A percentile compares a stretch with the other conserved stretches of the same genome.
These are phyloP conservation scores for Fukomys damarensis DNA, from an alignment of 2,113 vertebrate genomes.

Conservation along the genomic window DNA sequence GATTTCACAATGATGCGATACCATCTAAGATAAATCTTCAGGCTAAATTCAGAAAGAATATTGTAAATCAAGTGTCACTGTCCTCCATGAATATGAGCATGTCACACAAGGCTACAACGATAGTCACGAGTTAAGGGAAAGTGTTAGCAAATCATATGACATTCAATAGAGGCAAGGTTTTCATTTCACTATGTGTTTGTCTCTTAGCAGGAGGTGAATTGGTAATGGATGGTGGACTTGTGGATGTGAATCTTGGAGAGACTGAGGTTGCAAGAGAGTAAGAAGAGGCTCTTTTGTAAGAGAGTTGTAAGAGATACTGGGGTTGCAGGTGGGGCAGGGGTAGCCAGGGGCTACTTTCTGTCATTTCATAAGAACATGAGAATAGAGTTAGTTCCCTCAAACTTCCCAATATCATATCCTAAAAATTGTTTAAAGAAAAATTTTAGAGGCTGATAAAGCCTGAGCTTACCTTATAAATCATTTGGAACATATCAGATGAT, in stretches of 20 bases:
- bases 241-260: neutral
- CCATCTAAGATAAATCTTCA: neutral
- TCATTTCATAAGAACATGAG: neutral
- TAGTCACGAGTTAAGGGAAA: neutral
- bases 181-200: neutral
- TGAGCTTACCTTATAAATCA: neutral
- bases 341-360: neutral
- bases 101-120: neutral
- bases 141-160: neutral
- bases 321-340: rapidly evolving
- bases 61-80: neutral
- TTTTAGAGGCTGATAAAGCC: neutral
- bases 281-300: neutral
- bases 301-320: neutral
- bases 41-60: neutral
- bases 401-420: neutral
- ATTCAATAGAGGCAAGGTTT: neutral
- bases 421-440: neutral
- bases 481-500: neutral
- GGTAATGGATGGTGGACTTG: neutral
- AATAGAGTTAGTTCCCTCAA: rapidly evolving
- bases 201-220: neutral
- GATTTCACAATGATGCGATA: neutral
- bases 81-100: neutral
- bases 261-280: neutral